Evolutionary conservation across 2,113 vertebrate species (phyloP).

Genomic region (Cathartes aura): DNA sequence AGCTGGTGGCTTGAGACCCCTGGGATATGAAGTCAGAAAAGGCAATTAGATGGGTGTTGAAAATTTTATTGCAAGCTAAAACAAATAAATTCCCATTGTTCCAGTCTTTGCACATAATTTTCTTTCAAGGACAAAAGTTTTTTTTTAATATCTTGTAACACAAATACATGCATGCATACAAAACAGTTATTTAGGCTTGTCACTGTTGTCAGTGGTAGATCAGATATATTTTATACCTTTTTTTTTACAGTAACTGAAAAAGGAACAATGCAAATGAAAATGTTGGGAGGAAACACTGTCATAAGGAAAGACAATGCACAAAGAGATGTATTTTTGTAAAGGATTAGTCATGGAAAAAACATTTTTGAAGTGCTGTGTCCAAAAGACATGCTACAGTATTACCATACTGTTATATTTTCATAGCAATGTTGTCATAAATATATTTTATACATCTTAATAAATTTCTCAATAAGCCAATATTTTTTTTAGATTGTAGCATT

Average conservation of each 20-base stretch:
- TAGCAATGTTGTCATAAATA: neutral
- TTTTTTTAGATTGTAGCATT: neutral
- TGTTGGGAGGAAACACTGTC: neutral
- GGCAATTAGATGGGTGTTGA: slow-evolving; percentile 3
- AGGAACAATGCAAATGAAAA: neutral
- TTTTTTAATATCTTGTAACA: neutral
- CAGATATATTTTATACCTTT: neutral
- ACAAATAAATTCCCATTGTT: neutral
- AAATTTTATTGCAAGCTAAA: slow-evolving; percentile 10
- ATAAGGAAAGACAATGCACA: neutral
- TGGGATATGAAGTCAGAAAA: neutral
- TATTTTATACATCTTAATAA: neutral
- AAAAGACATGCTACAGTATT: neutral
- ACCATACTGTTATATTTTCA: neutral
- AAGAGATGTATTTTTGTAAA: neutral
- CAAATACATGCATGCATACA: neutral
- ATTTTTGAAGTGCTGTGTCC: neutral
- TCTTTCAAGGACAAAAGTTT: neutral
- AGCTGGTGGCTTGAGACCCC: neutral
- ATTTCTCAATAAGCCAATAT: neutral
- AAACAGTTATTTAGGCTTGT: neutral
- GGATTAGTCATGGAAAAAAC: neutral
- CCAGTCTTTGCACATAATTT: neutral
- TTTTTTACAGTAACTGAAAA: neutral
- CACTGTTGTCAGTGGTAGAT: neutral